Evolutionary conservation across 2,888 invertebrate species (phyloP), one percentile per base, ranked within the genome.

Genomic region (Ametastegia equiseti): DNA sequence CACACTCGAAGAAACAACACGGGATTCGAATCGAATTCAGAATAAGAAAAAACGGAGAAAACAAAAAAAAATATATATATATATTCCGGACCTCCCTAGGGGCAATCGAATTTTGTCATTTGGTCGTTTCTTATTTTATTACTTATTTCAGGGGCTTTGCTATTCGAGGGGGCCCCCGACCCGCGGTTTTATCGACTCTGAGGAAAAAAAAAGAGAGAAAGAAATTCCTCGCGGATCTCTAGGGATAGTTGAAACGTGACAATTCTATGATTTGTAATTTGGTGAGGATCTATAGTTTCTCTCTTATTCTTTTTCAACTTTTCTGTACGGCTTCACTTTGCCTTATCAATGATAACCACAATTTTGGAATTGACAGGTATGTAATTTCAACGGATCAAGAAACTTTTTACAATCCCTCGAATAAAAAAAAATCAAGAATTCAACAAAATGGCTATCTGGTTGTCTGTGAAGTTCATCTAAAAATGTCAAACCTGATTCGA

Each of bases 101-200:
- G 65, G 19, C 39, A 67, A 67, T n/a, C 23, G 65, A 67, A 67
- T 67, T 67, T 67, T 39, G 65, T 19, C 65, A 67, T 67, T 39
- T 19, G n/a, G 19, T 19, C 65, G 65, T 39, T 67, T 67, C 65
- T 67, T 39, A 36, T 67, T 67, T 67, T 67, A 67, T 67, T 67
- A 54, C 54, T 54, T 54, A 54, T 54, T 54, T 19, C 9, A 54
- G 23, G 23, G 54, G 19, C 23, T 54, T 9, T 47, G 15, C 11
- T 54, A 23, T 6, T 19, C 54, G 23, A 19, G 11, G 23, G 23
- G 19, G 9, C 54, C 54, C 23, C n/a, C n/a, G n/a, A 2, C 7
- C 19, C 3, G 0, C 7, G 4, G 5, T 50, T 6, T 19, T 19
- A 23, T 54, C 23, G 54, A 54, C 23, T 54, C 11, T 2, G 19